Percentiles rank a stretch among this genome's conserved stretches.
phyloP scores from a whole-genome alignment of 2,888 invertebrate genomes.

The Aporophyla lueneburgensis region DNA sequence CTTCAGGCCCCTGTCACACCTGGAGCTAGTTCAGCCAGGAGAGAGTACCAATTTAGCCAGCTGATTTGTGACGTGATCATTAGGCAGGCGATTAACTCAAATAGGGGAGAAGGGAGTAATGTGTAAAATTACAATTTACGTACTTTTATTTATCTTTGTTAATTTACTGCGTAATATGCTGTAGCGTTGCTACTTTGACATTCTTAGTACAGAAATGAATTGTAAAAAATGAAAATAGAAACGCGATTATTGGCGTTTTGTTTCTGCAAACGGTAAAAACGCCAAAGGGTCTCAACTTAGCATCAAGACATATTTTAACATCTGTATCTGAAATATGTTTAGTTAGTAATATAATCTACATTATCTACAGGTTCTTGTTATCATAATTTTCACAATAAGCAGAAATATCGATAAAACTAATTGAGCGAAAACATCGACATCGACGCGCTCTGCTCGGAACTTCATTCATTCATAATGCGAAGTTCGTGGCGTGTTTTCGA shows the following conservation, averaged over 20 bases:
- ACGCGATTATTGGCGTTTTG: neutral
- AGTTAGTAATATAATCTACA: neutral
- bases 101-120: constrained; percentile 54
- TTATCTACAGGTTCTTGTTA: neutral
- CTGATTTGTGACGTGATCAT: constrained; percentile 79
- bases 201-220: neutral
- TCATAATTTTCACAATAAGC: neutral
- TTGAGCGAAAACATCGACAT: constrained; percentile 9
- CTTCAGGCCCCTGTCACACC: constrained; percentile 63
- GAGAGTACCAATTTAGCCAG: constrained; percentile 76
- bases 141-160: constrained; percentile 38
- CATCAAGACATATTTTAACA: neutral
- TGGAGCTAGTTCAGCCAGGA: constrained; percentile 54
- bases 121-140: constrained; percentile 54
- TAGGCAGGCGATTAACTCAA: constrained; percentile 74
- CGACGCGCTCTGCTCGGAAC: constrained; percentile 18
- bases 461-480: constrained; percentile 30
- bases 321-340: neutral
- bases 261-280: neutral
- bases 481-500: constrained; percentile 10
- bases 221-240: neutral
- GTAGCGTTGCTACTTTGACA: neutral
- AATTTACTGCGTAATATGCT: constrained; percentile 17
- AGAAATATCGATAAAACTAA: constrained; percentile 7
- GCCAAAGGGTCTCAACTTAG: neutral